Percentiles rank a stretch among this genome's conserved stretches.
Evolutionary conservation across 2,888 invertebrate species (phyloP).

Genomic region (Ctenicera cuprea): DNA sequence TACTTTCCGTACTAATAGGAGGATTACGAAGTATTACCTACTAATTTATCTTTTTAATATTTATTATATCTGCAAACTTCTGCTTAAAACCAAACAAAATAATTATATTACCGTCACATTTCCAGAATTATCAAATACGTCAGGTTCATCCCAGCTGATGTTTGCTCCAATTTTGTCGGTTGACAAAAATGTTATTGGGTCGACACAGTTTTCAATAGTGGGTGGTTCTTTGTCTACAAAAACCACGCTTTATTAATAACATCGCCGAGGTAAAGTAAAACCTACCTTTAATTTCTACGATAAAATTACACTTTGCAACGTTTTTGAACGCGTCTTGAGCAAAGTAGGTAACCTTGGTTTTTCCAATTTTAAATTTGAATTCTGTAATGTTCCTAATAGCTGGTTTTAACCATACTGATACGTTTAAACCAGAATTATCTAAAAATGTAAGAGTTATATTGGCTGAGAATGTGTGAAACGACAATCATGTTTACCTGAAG

Average conservation of each 20-base stretch:
- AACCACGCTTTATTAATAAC: slow-evolving; percentile 19
- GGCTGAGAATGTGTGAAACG: too few species aligned
- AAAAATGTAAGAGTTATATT: slow-evolving; percentile 16
- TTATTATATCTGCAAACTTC: too few species aligned
- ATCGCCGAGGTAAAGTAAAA: not conserved
- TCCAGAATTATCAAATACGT: slow-evolving; percentile 76
- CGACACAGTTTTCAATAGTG: slow-evolving; percentile 76
- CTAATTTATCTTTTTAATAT: too few species aligned
- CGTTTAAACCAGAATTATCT: slow-evolving; percentile 78
- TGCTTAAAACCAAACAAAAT: too few species aligned
- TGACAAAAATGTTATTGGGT: slow-evolving; percentile 74
- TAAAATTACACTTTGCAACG: slow-evolving; percentile 77
- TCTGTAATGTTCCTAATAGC: slow-evolving; percentile 71
- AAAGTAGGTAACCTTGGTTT: slow-evolving; percentile 76
- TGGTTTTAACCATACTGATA: slow-evolving; percentile 77
- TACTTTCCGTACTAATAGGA: too few species aligned
- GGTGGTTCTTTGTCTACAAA: slow-evolving; percentile 77
- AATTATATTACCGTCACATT: slow-evolving; percentile 62
- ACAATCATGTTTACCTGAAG: slow-evolving; percentile 35
- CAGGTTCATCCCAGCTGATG: slow-evolving; percentile 78
- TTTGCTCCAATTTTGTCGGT: slow-evolving; percentile 68
- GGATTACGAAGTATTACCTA: too few species aligned
- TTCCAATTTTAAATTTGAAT: slow-evolving; percentile 77
- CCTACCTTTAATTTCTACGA: slow-evolving; percentile 75
- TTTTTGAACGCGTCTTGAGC: slow-evolving; percentile 79